These are phyloP conservation scores for Ceyx erithaca DNA, from an alignment of 2,797 vertebrate species.

Conservation along the genomic window DNA sequence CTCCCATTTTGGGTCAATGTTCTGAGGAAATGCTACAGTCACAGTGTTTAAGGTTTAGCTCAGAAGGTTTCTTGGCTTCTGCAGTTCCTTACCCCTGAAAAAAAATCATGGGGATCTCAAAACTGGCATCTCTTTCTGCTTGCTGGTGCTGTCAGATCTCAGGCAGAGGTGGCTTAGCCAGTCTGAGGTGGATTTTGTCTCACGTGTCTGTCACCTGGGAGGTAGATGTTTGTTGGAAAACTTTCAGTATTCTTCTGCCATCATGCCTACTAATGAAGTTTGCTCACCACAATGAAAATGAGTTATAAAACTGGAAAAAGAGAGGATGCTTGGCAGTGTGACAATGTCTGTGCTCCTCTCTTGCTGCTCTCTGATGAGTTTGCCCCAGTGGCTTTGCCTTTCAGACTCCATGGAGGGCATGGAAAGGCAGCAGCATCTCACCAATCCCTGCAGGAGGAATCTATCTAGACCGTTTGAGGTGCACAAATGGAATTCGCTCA, in stretches of 20 bases:
- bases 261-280: slow-evolving; percentile 13
- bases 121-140: not conserved
- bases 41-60: not conserved
- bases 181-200: slow-evolving; percentile 1
- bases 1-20: slow-evolving; percentile 2
- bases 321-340: not conserved
- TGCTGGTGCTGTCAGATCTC: not conserved
- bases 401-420: not conserved
- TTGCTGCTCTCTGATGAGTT: not conserved
- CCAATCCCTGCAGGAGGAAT: not conserved
- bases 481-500: not conserved
- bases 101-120: not conserved
- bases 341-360: not conserved
- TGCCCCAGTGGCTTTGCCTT: not conserved
- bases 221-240: not conserved
- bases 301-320: not conserved
- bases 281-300: not conserved
- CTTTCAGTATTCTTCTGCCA: not conserved
- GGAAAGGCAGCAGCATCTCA: not conserved
- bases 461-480: not conserved
- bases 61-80: slow-evolving; percentile 22
- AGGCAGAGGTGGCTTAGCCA: not conserved
- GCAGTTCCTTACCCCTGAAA: not conserved
- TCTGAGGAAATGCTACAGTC: not conserved
- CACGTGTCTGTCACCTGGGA: not conserved